Evolutionary conservation across 2,797 vertebrate species (phyloP), one percentile per base, ranked within the genome.

Genomic region (Hafferia zeledoni): DNA sequence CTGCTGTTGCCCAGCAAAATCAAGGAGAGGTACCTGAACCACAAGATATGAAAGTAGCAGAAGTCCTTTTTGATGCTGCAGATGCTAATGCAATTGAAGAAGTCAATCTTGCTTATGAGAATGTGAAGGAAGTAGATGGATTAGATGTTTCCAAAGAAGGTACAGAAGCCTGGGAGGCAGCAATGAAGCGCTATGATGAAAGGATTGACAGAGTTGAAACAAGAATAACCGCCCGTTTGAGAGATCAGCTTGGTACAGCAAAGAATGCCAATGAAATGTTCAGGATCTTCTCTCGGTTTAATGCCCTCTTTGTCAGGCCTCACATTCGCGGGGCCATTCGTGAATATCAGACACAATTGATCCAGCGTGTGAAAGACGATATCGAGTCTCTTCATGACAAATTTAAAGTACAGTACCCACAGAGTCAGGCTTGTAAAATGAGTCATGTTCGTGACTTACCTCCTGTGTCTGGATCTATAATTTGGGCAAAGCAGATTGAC

Each of bases 231-330:
- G 99, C 99, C 3, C 99, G 99, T 65, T 98, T 99, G 60, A 98
- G 99, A 3, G 99, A 99, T 95, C 99, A 99, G 95, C 98, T 99
- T 3, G 99, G 99, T 67, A 99, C 99, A 0, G 99, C 99, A 50
- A 99, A 99, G 97, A 99, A 99, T 3, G 99, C 99, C 90, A 99
- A 99, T 2, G 99, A 99, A 96, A 99, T 99, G 99, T 99, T 99
- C 95, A 97, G 99, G 83, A 99, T 99, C 89, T 99, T 99, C 98
- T 99, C 99, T 30, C 98, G 99, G 57, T 99, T 99, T 96, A 99
- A 99, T 1, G 99, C 99, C 1, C 98, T 99, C 18, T 99, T 99
- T 10, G 99, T 99, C 94, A 98, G 99, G 12, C 99, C 99, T 20
- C 99, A 99, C 97, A 99, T 99, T 84, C 98, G 99, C 0, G 99